phyloP scores from a whole-genome alignment of 2,113 vertebrate genomes.

The Maccullochella peelii region DNA sequence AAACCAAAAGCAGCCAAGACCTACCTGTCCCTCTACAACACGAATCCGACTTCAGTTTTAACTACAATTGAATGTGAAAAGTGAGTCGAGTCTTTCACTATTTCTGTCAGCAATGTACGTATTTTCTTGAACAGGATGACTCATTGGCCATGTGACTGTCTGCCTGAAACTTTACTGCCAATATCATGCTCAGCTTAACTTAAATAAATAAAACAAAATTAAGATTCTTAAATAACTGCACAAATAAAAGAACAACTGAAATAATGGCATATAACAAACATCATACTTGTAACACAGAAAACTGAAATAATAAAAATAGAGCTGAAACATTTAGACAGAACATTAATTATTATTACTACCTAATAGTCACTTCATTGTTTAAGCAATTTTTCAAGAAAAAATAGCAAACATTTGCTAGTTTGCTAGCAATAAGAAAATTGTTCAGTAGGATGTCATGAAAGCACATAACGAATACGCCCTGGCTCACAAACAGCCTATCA shows the following conservation, averaged over 20 bases:
- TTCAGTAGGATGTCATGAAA: too few species aligned
- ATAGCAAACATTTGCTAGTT: background rate
- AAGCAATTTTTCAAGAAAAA: too few species aligned
- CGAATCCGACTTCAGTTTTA: background rate
- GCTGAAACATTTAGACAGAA: background rate
- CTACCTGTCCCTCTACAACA: background rate
- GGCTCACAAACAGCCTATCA: too few species aligned
- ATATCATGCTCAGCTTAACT: background rate
- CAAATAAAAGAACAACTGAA: background rate
- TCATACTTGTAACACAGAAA: background rate
- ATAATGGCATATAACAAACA: background rate
- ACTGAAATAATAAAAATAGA: background rate
- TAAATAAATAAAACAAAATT: background rate
- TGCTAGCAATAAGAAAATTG: too few species aligned
- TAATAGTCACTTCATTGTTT: background rate
- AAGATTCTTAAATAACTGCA: background rate
- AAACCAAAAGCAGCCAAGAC: slow-evolving; percentile 6
- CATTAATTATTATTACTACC: background rate
- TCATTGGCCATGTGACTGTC: background rate
- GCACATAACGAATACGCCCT: too few species aligned
- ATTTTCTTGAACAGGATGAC: background rate
- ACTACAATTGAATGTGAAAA: background rate
- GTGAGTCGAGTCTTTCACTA: background rate
- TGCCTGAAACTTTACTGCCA: background rate
- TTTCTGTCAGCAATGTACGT: background rate